Evolutionary conservation across 2,888 invertebrate species (phyloP), one percentile per base, ranked within the genome.

Genomic region (Mechanitis mazaeus): DNA sequence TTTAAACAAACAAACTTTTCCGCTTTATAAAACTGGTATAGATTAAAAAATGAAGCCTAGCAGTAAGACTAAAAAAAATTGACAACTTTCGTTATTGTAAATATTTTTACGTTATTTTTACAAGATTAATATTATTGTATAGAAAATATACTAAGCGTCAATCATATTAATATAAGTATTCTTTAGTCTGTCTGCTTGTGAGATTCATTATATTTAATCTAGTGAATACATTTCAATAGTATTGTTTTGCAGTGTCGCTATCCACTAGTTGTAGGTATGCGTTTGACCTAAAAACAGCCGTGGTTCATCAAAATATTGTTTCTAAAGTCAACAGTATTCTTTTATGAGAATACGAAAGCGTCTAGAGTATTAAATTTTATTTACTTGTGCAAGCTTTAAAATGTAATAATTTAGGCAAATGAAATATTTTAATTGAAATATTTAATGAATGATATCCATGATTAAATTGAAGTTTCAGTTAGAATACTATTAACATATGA

Each of bases 401-500:
- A 35, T 35, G 35, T 5, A 35, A 35, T 35, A 35, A 5, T 35
- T 5, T 35, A 5, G 35, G 4, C 3, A 35, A 35, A 35, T 35
- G 35, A 2, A 35, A 6, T 35, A 35, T 5, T 5, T 35, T 35
- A 2, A 35, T 35, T 35, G 6, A 35, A 35, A 5, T 35, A 20
- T 20, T 20, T 20, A 20, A 20, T 20, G 20, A 20, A 20, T 20
- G 20, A 20, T 20, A 20, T 20, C 20, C 20, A 20, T 0, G 20
- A 20, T 20, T 20, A 20, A 35, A 35, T 3, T 35, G 6, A 35
- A 6, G 1, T 35, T 35, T 35, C 0, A 35, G 3, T 35, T 6
- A 35, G 35, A 50, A 50, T 28, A 47, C 47, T 28, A 31, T 50
- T 50, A 50, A 50, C 28, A 45, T 42, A 61, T 53, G 28, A 55